Conservation (phyloP, 2,888 invertebrate species). For the Mycalesis mineus region DNA sequence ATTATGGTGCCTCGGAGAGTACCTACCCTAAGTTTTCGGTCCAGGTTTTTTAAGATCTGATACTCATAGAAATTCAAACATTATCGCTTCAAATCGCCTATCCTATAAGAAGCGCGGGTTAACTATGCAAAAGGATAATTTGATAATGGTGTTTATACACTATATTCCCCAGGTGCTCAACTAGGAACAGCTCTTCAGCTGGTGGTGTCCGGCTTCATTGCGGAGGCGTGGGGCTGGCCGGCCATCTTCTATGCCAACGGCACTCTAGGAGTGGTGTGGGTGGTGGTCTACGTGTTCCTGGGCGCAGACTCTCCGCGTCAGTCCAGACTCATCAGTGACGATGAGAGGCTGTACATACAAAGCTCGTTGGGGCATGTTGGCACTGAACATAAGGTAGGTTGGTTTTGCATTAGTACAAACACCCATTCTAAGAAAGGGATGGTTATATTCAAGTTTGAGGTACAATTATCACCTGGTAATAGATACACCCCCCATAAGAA, state of each 20-base stretch:
- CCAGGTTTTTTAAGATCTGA: no score
- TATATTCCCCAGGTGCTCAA: conserved; percentile 60
- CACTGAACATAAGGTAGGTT: conserved; percentile 45
- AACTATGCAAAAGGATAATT: no score
- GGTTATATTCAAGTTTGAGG: no score
- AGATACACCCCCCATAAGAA: no score
- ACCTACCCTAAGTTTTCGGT: no score
- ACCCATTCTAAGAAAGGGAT: no score
- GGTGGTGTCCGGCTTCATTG: conserved; percentile 65
- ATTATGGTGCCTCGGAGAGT: no score
- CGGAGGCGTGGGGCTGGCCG: conserved; percentile 79
- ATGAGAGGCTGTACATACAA: conserved; percentile 83
- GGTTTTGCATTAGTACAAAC: no score
- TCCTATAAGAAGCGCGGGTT: no score
- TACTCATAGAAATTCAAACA: no score
- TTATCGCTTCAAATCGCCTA: no score
- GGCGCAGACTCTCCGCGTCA: conserved; percentile 82
- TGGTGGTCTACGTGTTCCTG: conserved; percentile 73
- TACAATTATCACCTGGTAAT: no score
- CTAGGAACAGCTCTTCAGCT: conserved; percentile 79
- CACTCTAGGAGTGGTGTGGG: conserved; percentile 73
- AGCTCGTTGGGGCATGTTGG: conserved; percentile 58
- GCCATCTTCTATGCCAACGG: conserved; percentile 83
- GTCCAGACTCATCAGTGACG: conserved; percentile 76
- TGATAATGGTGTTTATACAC: neutral